Conservation (phyloP, 2,113 vertebrate genomes). For the Brachionichthys hirsutus region DNA sequence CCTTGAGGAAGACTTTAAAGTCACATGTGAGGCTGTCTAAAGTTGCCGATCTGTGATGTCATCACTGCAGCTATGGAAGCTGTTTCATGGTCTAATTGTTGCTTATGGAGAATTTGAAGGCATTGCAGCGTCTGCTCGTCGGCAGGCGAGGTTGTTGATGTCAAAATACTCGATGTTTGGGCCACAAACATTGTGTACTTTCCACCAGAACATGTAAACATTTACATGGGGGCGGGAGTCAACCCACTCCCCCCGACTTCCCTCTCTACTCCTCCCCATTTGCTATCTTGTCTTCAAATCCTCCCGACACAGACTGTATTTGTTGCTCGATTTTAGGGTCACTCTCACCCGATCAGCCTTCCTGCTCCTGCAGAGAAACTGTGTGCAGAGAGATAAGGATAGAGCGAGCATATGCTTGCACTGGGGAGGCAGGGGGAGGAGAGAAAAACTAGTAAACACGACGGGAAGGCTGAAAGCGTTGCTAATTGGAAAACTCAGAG, state of each 20-base stretch:
- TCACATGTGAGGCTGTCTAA: slow-evolving; percentile 13
- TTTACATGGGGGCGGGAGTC: slow-evolving; percentile 71
- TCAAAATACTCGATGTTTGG: slow-evolving; percentile 69
- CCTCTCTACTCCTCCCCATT: slow-evolving; percentile 20
- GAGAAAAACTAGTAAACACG: slow-evolving; percentile 20
- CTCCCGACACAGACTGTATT: slow-evolving; percentile 32
- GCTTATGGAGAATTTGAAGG: slow-evolving; percentile 31
- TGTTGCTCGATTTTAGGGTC: slow-evolving; percentile 33
- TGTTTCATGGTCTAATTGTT: slow-evolving; percentile 61
- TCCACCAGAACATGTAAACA: slow-evolving; percentile 70
- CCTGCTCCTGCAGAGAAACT: slow-evolving; percentile 74
- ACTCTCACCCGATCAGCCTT: slow-evolving; percentile 60
- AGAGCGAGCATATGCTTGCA: slow-evolving; percentile 51
- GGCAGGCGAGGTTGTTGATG: slow-evolving; percentile 56
- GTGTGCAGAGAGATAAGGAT: slow-evolving; percentile 72
- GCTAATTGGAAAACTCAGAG: slow-evolving; percentile 37
- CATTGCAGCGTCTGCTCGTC: slow-evolving; percentile 13
- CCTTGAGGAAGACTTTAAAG: background rate
- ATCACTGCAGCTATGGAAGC: slow-evolving; percentile 40
- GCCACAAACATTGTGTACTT: slow-evolving; percentile 48
- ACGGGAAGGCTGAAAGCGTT: slow-evolving; percentile 35
- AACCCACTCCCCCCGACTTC: slow-evolving; percentile 20
- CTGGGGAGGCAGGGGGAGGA: slow-evolving; percentile 4
- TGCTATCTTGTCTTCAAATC: slow-evolving; percentile 36
- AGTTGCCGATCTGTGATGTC: slow-evolving; percentile 30